phyloP scores from a whole-genome alignment of 2,113 vertebrate genomes.

The Okapia johnstoni region DNA sequence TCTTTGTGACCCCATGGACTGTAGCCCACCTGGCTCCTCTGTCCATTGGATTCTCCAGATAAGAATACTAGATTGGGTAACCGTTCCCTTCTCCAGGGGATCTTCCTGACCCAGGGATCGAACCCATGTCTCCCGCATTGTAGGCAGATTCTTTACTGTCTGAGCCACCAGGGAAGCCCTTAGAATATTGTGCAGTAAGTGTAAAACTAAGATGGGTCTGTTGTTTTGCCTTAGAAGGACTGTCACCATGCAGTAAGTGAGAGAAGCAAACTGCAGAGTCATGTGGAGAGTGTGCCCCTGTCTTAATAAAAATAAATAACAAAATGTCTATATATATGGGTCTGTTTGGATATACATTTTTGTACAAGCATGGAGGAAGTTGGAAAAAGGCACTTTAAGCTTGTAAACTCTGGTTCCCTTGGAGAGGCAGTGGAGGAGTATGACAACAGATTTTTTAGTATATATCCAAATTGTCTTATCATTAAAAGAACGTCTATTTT shows the following conservation, averaged over 20 bases:
- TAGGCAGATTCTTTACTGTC: not conserved
- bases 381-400: not conserved
- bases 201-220: not conserved
- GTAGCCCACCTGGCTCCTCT: not conserved
- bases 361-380: not conserved
- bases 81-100: not conserved
- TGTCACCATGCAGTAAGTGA: not conserved
- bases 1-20: not conserved
- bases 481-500: not conserved
- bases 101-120: not conserved
- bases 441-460: not conserved
- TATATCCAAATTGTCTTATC: not conserved
- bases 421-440: not conserved
- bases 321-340: not conserved
- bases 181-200: not conserved
- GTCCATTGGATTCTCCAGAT: not conserved
- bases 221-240: not conserved
- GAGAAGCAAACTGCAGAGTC: not conserved
- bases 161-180: not conserved
- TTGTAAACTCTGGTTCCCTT: not conserved
- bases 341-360: not conserved
- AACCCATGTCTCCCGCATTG: not conserved
- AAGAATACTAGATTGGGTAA: not conserved
- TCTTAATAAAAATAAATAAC: not conserved
- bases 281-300: not conserved